phyloP scores from a whole-genome alignment of 2,888 invertebrate species.

The Andrena marginata region DNA sequence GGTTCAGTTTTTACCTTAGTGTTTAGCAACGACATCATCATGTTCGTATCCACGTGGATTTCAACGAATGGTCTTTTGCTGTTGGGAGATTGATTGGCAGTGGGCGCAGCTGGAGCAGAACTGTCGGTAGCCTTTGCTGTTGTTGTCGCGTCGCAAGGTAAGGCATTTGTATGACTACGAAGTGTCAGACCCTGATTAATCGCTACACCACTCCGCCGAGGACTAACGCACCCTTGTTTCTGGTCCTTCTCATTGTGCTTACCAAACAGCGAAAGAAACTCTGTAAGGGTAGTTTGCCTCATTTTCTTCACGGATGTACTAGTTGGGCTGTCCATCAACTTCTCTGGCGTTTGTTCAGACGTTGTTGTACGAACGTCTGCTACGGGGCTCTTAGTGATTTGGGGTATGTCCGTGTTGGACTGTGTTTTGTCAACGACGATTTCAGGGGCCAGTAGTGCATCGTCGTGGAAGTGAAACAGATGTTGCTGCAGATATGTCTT shows the following conservation, averaged over 20 bases:
- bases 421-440: not conserved
- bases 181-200: not conserved
- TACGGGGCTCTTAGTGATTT: not conserved
- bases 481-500: constrained; percentile 55
- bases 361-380: too few species aligned
- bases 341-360: not conserved
- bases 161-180: too few species aligned
- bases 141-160: not conserved
- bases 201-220: not conserved
- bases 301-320: constrained; percentile 29
- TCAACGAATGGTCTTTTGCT: constrained; percentile 52
- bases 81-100: too few species aligned
- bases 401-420: too few species aligned
- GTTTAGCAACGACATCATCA: constrained; percentile 43
- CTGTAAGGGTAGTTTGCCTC: constrained; percentile 57
- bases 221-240: not conserved
- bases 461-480: constrained; percentile 55
- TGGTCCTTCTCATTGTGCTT: not conserved
- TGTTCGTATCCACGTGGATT: constrained; percentile 48
- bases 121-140: not conserved
- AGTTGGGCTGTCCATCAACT: too few species aligned
- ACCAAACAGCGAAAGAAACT: constrained; percentile 38
- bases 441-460: not conserved
- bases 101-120: too few species aligned
- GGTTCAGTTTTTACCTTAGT: not conserved